A percentile compares a stretch with the other conserved stretches of the same genome.
These are phyloP conservation scores for Drosophila arizonae DNA, from an alignment of 1,140 invertebrate genomes.

Conservation along the genomic window DNA sequence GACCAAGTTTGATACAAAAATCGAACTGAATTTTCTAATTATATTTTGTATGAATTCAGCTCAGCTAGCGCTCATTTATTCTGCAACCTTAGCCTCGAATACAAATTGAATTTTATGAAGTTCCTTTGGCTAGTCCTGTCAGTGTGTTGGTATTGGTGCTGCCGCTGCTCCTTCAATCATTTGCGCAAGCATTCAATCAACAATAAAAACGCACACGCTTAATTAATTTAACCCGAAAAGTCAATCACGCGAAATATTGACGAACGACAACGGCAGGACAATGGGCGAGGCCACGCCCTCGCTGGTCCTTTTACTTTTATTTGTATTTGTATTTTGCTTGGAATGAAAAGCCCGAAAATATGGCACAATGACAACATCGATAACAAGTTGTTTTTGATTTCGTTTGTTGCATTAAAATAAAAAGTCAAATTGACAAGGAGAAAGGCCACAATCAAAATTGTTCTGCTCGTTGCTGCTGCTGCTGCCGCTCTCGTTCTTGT, in stretches of 20 bases:
- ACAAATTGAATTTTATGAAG: no score
- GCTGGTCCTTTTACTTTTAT: conserved; percentile 5
- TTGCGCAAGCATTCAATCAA: conserved; percentile 63
- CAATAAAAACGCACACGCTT: conserved; percentile 80
- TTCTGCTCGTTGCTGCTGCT: conserved; percentile 12
- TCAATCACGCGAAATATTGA: conserved; percentile 69
- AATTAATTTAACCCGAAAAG: conserved; percentile 79
- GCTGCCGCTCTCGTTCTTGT: not conserved
- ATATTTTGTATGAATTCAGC: no score
- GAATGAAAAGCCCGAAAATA: conserved; percentile 32
- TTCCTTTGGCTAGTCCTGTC: no score
- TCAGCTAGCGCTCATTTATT: no score
- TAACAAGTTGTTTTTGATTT: conserved; percentile 77
- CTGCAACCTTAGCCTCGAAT: no score
- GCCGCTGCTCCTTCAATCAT: conserved; percentile 4
- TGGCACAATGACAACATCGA: conserved; percentile 69
- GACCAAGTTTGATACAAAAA: no score
- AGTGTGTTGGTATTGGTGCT: no score
- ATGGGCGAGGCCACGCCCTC: not conserved
- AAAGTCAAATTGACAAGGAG: conserved; percentile 58
- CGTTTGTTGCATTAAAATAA: conserved; percentile 68
- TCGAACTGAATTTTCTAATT: no score
- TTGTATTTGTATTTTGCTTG: not conserved
- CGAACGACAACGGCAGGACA: conserved; percentile 46
- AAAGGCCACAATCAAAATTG: conserved; percentile 62